Conservation (phyloP, 2,113 vertebrate species). For the Callorhinus ursinus region DNA sequence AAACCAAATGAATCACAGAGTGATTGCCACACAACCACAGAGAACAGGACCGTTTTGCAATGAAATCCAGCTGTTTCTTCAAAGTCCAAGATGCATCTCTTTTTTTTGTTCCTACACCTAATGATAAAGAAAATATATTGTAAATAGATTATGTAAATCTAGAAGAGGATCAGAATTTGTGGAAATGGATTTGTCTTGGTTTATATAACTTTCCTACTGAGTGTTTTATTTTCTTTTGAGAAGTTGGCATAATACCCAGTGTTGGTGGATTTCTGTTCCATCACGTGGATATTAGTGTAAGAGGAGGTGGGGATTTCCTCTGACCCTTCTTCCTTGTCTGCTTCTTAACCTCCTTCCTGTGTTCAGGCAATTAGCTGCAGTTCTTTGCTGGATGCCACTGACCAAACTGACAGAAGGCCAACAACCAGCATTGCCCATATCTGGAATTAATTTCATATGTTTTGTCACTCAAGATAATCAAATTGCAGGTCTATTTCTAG, state of each 20-base stretch:
- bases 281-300: not conserved
- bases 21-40: not conserved
- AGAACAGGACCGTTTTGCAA: not conserved
- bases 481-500: constrained; percentile 2
- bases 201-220: not conserved
- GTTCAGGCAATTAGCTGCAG: not conserved
- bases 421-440: not conserved
- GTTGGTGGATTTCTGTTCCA: constrained; percentile 16
- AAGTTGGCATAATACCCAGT: not conserved
- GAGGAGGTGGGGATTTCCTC: constrained; percentile 41
- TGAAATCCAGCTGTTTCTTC: constrained; percentile 56
- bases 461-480: constrained; percentile 19
- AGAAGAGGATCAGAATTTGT: constrained; percentile 14
- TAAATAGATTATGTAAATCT: constrained; percentile 25
- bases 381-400: not conserved
- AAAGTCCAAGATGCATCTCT: constrained; percentile 30
- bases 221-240: constrained; percentile 4
- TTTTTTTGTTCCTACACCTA: constrained; percentile 38
- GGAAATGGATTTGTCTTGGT: constrained; percentile 26
- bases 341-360: constrained; percentile 58
- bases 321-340: constrained; percentile 55
- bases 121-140: constrained; percentile 26
- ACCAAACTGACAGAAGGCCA: not conserved
- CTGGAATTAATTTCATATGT: constrained; percentile 33
- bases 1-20: constrained; percentile 9